Base-by-base conservation (phyloP, 2,888 invertebrate species). In the Orthonevra nobilis region DNA sequence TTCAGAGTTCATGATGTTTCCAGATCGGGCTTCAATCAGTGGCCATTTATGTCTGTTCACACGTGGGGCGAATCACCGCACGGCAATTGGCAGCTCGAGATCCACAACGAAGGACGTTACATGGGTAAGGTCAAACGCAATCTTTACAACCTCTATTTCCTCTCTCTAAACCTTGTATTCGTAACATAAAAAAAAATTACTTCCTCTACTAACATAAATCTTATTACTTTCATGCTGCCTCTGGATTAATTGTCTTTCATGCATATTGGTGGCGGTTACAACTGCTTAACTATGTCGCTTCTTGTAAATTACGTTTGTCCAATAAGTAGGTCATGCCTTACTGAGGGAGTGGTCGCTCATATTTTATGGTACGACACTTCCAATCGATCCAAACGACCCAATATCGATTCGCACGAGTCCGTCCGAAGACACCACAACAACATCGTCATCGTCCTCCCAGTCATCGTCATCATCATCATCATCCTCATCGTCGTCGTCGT, bases 11-110 rank as follows among this genome's bases (percentile, higher is more conserved):
- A 97, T 85, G 99, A 99, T 89, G 92, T 93, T 50, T 97, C 97
- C 7, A 92, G 95, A 56, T 92, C 95, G 54, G 99, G 99, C 38
- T 99, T 99, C 90, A 94, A 93, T 87, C 94, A 96, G 84, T 99
- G 99, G 99, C 99, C 99, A 61, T 99, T 99, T 90, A 99, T 99
- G 99, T 97, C 98, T 44, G 98, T 96, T 74, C 99, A 99, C 89
- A 96, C 95, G 87, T 99, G 99, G 99, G 99, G 99, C 14, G 99
- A 99, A 88, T 92, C 93, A 23, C 97, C 98, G 0, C 92, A 95
- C 82, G 99, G 99, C 38, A 92, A 92, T 81, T 99, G 99, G 99
- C 94, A 94, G 85, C 91, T 99, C 73, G 97, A 98, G 89, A 96
- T 99, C 74, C 97, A 97, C 88, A 98, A 98, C 88, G 96, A 97